Percentiles rank a stretch among this genome's conserved stretches.
These are phyloP conservation scores for Leptatherina wallacei DNA, from an alignment of 2,797 vertebrate genomes.

Conservation along the genomic window DNA sequence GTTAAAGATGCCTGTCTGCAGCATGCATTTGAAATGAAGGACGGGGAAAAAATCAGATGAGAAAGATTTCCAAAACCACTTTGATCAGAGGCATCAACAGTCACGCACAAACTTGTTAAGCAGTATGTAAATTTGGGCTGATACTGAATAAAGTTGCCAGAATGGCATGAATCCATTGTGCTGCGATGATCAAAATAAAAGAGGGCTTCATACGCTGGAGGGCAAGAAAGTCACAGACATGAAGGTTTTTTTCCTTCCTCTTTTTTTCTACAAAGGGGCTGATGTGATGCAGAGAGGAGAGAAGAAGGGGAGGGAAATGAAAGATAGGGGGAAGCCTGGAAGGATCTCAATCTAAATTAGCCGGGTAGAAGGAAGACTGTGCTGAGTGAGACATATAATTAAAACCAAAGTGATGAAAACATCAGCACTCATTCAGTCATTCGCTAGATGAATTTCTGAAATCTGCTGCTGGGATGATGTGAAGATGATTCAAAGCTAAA, in stretches of 20 bases:
- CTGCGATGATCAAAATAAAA: constrained; percentile 88
- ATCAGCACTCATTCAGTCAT: constrained; percentile 74
- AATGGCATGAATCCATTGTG: constrained; percentile 88
- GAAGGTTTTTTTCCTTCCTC: constrained; percentile 71
- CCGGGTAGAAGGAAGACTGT: constrained; percentile 81
- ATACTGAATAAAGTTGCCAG: constrained; percentile 87
- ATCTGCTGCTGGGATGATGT: constrained; percentile 53
- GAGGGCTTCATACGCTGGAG: constrained; percentile 83
- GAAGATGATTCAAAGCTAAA: constrained; percentile 68
- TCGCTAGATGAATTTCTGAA: constrained; percentile 64
- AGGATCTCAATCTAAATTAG: constrained; percentile 88
- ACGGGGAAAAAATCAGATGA: constrained; percentile 77
- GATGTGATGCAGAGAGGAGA: constrained; percentile 84
- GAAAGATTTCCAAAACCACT: constrained; percentile 85
- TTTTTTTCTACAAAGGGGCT: constrained; percentile 81
- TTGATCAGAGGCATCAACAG: constrained; percentile 87
- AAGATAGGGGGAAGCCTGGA: constrained; percentile 84
- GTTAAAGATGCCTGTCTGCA: constrained; percentile 84
- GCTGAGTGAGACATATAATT: constrained; percentile 84
- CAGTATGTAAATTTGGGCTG: constrained; percentile 86
- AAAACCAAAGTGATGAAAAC: constrained; percentile 83
- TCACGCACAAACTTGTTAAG: constrained; percentile 86
- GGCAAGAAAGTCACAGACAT: constrained; percentile 87
- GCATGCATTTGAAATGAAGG: constrained; percentile 83
- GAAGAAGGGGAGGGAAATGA: constrained; percentile 82